Evolutionary conservation across 1,140 invertebrate genomes (phyloP), one percentile per base, ranked within the genome.

Genomic region (Atta texana): DNA sequence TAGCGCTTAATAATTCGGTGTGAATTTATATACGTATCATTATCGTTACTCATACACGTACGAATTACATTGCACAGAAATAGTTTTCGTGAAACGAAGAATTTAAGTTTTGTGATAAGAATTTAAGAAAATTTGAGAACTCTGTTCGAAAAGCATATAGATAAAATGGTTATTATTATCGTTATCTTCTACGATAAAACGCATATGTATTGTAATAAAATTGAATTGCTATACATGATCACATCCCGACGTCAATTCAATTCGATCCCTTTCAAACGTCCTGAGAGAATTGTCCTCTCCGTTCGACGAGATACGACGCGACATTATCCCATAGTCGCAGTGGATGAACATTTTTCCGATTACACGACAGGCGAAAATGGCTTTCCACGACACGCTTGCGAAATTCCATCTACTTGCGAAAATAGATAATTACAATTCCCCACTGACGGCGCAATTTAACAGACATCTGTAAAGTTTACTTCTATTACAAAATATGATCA

Each of bases 291-390:
- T 61, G 49, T 57, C 28, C n/a, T 55, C 44, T 59, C 51, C 18
- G 21, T 55, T 78, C 49, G 69, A 75, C 28, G 63, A 74, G 68
- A 57, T 59, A 69, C 28, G 31, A 68, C 24, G 64, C 31, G 68
- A 80, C 55, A 77, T 49, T 75, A 63, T 31, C 44, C 55, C 69
- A 12, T 59, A 59, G 31, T 51, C 57, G 21, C 18, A 10, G 31
- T 4, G 51, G 51, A 86, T 81, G 55, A 89, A 89, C 61, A 81
- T 76, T 78, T 66, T 49, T 49, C n/a, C 49, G 66, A 80, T 89
- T 77, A 44, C 24, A 64, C 31, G 44, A n/a, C 28, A 21, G 21
- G 24, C 34, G 74, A 76, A 89, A 86, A 81, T 86, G 76, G 75
- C 74, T 87, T 89, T 81, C 34, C 71, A 12, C 82, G 74, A 86